These are phyloP conservation scores for Acanthopleura granulata DNA, from an alignment of 2,888 invertebrate genomes.

Conservation along the genomic window DNA sequence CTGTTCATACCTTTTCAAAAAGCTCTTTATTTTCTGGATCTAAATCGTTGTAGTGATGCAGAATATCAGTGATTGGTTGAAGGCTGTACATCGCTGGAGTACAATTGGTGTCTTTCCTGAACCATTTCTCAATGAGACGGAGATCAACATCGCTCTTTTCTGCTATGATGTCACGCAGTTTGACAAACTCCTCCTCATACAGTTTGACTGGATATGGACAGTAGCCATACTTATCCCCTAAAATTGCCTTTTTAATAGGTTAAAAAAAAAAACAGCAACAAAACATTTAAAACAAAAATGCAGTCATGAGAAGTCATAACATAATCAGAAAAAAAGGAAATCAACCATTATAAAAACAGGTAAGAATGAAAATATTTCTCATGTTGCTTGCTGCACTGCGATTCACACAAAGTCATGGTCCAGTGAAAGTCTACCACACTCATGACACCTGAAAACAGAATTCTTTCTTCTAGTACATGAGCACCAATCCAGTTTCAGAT, in stretches of 20 bases:
- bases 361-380: too few relatives aligned
- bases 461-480: too few relatives aligned
- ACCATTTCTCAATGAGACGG: conserved; percentile 57
- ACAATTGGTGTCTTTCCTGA: conserved; percentile 57
- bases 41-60: conserved; percentile 48
- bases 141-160: conserved; percentile 44
- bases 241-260: conserved; percentile 62
- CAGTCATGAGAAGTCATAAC: too few relatives aligned
- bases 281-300: conserved; percentile 10
- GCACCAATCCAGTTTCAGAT: too few relatives aligned
- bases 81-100: conserved; percentile 58
- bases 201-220: conserved; percentile 59
- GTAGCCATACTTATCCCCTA: conserved; percentile 67
- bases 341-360: too few relatives aligned
- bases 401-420: too few relatives aligned
- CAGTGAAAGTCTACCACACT: too few relatives aligned
- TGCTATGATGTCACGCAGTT: conserved; percentile 45
- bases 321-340: too few relatives aligned
- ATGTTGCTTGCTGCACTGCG: too few relatives aligned
- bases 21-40: conserved; percentile 40
- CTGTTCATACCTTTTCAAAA: conserved; percentile 40
- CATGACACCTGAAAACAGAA: too few relatives aligned
- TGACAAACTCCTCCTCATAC: conserved; percentile 54
- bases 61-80: conserved; percentile 68
- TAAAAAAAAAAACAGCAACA: too few relatives aligned